Evolutionary conservation across 1,140 invertebrate genomes (phyloP).

Genomic region (Antheraea mylitta): DNA sequence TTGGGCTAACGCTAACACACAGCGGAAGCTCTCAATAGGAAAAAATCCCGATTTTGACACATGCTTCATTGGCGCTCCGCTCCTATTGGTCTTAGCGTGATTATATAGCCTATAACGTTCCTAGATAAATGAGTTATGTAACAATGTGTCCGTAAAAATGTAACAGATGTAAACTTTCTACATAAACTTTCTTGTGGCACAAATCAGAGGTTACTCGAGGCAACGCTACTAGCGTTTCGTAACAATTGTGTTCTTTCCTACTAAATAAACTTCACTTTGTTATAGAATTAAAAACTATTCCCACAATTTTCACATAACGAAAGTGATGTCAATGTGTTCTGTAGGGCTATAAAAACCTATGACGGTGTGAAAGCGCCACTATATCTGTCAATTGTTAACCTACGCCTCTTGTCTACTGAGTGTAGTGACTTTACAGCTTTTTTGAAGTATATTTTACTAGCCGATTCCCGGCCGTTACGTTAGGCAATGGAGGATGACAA

Average conservation of each 20-base stretch:
- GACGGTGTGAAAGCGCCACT: conserved; percentile 2
- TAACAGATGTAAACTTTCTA: not conserved
- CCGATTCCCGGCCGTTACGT: no score
- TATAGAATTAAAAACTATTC: conserved; percentile 22
- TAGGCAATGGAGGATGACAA: no score
- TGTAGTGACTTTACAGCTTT: not conserved
- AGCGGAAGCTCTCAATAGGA: no score
- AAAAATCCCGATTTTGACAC: no score
- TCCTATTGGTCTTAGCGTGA: no score
- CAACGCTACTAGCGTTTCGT: not conserved
- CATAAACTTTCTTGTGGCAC: not conserved
- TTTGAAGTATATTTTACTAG: no score
- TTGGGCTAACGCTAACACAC: no score
- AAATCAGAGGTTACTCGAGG: not conserved
- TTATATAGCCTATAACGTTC: no score
- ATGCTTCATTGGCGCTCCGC: no score
- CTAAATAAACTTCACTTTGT: not conserved
- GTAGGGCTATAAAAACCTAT: conserved; percentile 10
- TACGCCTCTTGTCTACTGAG: not conserved
- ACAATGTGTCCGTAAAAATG: not conserved
- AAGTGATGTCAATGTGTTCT: conserved; percentile 36
- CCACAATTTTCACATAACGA: conserved; percentile 60
- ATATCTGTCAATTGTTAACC: not conserved
- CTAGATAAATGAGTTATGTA: no score
- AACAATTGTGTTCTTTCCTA: conserved; percentile 8